Evolutionary conservation across 2,797 vertebrate genomes (phyloP).

Genomic region (Cossypha dichroa): DNA sequence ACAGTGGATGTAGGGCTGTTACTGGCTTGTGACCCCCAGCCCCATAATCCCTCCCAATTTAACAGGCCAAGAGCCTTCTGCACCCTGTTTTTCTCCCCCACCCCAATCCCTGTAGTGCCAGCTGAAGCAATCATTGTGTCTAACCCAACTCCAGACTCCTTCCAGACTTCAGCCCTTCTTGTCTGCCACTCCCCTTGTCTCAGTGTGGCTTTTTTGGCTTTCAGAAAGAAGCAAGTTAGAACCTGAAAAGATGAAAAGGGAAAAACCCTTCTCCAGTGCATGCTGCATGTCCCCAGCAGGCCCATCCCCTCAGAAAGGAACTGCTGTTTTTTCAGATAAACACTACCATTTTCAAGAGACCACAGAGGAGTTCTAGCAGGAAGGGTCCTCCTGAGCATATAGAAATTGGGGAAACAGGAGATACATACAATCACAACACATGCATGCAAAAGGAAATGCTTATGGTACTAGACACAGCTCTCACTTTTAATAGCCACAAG

Average conservation of each 20-base stretch:
- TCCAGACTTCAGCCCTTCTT: background rate
- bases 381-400: background rate
- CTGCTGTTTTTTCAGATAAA: background rate
- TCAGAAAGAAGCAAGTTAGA: background rate
- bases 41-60: background rate
- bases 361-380: background rate
- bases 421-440: background rate
- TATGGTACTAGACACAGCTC: background rate
- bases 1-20: rapidly evolving
- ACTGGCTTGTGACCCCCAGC: background rate
- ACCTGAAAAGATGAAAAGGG: background rate
- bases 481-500: background rate
- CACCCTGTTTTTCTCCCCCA: background rate
- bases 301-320: background rate
- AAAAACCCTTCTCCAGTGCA: background rate
- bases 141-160: background rate
- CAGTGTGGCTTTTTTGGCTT: background rate
- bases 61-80: background rate
- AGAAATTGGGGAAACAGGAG: background rate
- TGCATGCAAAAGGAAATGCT: rapidly evolving
- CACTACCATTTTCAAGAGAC: background rate
- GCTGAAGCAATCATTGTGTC: background rate
- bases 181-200: background rate
- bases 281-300: background rate
- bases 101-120: background rate